Evolutionary conservation across 2,113 vertebrate genomes (phyloP), one percentile per base, ranked within the genome.

Genomic region (Nesogale talazaci): DNA sequence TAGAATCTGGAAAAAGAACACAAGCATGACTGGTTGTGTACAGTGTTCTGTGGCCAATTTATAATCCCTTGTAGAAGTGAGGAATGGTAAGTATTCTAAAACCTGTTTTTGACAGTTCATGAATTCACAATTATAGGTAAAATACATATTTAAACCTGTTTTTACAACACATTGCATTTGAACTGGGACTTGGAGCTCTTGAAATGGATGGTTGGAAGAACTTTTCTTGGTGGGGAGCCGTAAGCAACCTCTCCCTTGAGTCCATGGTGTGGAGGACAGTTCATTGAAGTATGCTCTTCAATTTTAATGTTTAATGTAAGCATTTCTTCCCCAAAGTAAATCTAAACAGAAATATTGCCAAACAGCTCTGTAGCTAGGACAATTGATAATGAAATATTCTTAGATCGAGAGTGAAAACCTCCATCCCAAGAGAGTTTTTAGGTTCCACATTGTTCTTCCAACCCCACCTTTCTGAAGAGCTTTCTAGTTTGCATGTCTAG

Each of bases 231-330:
- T 9, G 57, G 90, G 65, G 88, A 91, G 87, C 42, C 14, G 89
- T 72, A 84, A 90, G 74, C 70, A 78, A 56, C 42, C 89, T 12
- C 70, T 94, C 85, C 75, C 57, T 95, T 57, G 29, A 86, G 92
- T 75, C n/a, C 84, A 91, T 63, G 88, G 81, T 89, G 36, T 96
- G 91, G 74, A 95, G 76, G 84, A 90, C 86, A 92, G 22, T 76
- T 92, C 87, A 95, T 94, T 93, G 94, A 95, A 94, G 96, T 96
- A 88, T 93, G 96, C 91, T 96, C 46, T 63, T 86, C 91, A 96
- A 96, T 94, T 95, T 94, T 86, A 91, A 52, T 94, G 88, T 94
- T 95, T 89, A 95, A 92, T 77, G 93, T 96, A 94, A 94, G 85
- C 83, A 90, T 92, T 83, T 92, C 67, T 94, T 95, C 84, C 38